Evolutionary conservation across 2,888 invertebrate genomes (phyloP).

Genomic region (Tenodera sinensis): DNA sequence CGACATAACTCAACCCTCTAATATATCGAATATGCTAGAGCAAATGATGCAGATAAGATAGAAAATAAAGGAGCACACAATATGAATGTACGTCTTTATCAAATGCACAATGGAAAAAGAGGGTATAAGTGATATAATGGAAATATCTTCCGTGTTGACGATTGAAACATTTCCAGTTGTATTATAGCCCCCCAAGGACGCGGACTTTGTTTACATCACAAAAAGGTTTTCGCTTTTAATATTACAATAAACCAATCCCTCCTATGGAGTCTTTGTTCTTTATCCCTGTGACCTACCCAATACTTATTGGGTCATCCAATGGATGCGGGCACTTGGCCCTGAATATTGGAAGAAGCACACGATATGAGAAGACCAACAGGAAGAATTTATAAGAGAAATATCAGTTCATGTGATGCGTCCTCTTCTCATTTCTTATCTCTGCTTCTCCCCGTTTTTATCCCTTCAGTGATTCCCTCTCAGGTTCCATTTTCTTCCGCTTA

Average conservation of each 20-base stretch:
- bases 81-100: no score
- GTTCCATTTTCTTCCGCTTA: slow-evolving; percentile 5
- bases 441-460: slow-evolving; percentile 12
- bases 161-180: no score
- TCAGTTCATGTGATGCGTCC: not conserved
- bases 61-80: no score
- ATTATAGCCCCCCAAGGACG: no score
- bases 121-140: no score
- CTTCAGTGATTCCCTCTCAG: not conserved
- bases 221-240: not conserved
- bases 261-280: not conserved
- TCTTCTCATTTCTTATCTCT: not conserved
- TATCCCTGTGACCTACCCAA: not conserved
- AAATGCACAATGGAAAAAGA: no score
- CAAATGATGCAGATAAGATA: no score
- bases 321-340: not conserved
- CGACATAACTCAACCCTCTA: no score
- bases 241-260: not conserved
- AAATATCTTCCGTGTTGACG: no score
- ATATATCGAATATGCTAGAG: no score
- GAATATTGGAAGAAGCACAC: not conserved
- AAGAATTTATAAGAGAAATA: not conserved
- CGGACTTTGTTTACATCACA: no score
- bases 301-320: not conserved
- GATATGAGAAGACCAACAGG: not conserved